phyloP scores from a whole-genome alignment of 1,140 invertebrate genomes.

The Wiebesia pumilae region DNA sequence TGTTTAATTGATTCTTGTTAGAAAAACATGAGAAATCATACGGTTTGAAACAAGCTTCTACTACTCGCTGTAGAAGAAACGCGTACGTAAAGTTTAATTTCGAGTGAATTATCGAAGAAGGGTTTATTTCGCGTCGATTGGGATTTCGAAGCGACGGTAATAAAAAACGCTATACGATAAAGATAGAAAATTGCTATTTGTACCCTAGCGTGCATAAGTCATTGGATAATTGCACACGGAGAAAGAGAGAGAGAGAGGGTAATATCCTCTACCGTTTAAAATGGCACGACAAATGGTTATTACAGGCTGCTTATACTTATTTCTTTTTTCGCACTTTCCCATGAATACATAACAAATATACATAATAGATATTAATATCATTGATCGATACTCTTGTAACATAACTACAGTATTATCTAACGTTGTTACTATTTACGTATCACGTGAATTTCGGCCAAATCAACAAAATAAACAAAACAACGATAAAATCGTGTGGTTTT shows the following conservation, averaged over 20 bases:
- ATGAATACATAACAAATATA: background rate
- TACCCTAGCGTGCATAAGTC: slow-evolving; percentile 4
- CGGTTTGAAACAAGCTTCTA: background rate
- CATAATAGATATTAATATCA: background rate
- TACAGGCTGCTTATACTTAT: too few relatives aligned
- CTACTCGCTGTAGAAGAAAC: background rate
- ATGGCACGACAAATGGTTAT: too few relatives aligned
- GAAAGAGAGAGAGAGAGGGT: background rate
- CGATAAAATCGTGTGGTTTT: too few relatives aligned
- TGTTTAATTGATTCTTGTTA: background rate
- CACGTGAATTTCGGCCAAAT: too few relatives aligned
- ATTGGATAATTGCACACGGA: slow-evolving; percentile 24
- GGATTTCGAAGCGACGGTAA: slow-evolving; percentile 13
- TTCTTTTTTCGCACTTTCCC: background rate
- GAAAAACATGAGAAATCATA: slow-evolving; percentile 12
- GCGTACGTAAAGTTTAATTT: slow-evolving; percentile 34
- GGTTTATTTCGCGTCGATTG: slow-evolving; percentile 41
- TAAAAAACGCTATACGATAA: slow-evolving; percentile 30
- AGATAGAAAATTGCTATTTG: slow-evolving; percentile 52
- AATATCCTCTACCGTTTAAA: background rate
- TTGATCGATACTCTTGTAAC: too few relatives aligned
- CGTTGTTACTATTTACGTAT: too few relatives aligned
- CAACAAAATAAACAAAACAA: too few relatives aligned
- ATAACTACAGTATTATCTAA: too few relatives aligned
- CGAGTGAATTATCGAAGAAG: slow-evolving; percentile 40